Conservation (phyloP, 2,113 vertebrate species). For the Tragelaphus buxtoni region DNA sequence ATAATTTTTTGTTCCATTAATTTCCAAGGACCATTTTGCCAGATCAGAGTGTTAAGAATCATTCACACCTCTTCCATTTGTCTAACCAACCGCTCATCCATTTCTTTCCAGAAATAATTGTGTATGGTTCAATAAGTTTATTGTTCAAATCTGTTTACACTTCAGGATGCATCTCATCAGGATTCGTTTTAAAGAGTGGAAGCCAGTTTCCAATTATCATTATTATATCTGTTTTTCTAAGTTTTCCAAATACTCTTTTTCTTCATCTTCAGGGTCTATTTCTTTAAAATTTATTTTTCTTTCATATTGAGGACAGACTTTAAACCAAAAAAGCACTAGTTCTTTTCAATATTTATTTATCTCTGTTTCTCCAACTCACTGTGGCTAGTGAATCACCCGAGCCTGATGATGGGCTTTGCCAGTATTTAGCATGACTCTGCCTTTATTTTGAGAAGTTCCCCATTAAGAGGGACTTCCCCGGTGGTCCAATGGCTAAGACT, state of each 20-base stretch:
- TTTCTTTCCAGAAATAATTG: conserved; percentile 74
- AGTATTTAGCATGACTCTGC: not conserved
- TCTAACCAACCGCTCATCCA: conserved; percentile 75
- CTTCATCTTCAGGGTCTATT: not conserved
- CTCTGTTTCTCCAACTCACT: not conserved
- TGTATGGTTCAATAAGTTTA: conserved; percentile 72
- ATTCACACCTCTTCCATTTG: conserved; percentile 72
- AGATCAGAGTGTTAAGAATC: conserved; percentile 74
- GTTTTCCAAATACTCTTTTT: conserved; percentile 34
- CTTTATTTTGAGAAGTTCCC: not conserved
- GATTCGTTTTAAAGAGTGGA: conserved; percentile 37
- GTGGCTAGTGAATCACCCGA: not conserved
- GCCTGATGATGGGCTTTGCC: not conserved
- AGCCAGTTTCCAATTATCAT: conserved; percentile 49
- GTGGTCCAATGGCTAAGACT: not conserved
- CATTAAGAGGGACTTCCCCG: not conserved
- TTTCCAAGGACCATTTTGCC: conserved; percentile 75
- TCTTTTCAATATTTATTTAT: not conserved
- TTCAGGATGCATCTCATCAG: conserved; percentile 64
- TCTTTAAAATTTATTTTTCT: not conserved
- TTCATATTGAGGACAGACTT: not conserved
- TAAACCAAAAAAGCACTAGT: not conserved
- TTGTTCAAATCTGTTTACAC: conserved; percentile 75
- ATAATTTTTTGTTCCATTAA: conserved; percentile 78
- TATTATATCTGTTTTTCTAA: conserved; percentile 55